Evolutionary conservation across 2,113 vertebrate genomes (phyloP), one percentile per base, ranked within the genome.

Genomic region (Rhabdomys dilectus): DNA sequence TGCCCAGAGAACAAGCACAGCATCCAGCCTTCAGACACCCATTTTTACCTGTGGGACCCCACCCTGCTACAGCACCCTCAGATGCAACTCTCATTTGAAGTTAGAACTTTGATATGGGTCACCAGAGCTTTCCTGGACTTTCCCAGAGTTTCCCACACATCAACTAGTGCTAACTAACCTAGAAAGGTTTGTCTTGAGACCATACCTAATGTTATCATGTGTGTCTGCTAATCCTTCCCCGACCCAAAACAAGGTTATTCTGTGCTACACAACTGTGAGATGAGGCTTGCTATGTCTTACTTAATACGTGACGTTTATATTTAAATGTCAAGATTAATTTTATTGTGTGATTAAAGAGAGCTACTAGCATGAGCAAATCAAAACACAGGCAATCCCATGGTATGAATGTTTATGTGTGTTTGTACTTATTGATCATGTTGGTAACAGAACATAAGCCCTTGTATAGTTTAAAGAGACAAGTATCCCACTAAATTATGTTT

Each of bases 401-500:
- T 77, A 82, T 26, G 15, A 29, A 62, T 66, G 31, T 26, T 10
- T 53, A 62, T 26, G 24, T n/a, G 42, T 60, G 29, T 58, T 88
- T 73, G 15, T 34, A 17, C 45, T 60, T 31, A 36, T 64, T 64
- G 39, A 10, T 29, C 12, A 11, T 58, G 6, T 31, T 77, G 10
- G 7, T 9, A 12, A 85, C 5, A 45, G 39, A 45, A 70, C 3
- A 60, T 48, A 86, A n/a, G 3, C 9, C 45, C 1, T 90, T 45
- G 31, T 4, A 56, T 78, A n/a, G 93, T 72, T 88, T 96, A 77
- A 88, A 72, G 31, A 90, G 45, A 88, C 45, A 89, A n/a, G 60
- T 89, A 75, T 89, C 77, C 64, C 72, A 72, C 66, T 36, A 91
- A 42, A 80, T 70, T 39, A 66, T 24, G 12, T 78, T 93, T 89